These are phyloP conservation scores for Cryptomyrus ogoouensis DNA, from an alignment of 2,113 vertebrate genomes.

Conservation along the genomic window DNA sequence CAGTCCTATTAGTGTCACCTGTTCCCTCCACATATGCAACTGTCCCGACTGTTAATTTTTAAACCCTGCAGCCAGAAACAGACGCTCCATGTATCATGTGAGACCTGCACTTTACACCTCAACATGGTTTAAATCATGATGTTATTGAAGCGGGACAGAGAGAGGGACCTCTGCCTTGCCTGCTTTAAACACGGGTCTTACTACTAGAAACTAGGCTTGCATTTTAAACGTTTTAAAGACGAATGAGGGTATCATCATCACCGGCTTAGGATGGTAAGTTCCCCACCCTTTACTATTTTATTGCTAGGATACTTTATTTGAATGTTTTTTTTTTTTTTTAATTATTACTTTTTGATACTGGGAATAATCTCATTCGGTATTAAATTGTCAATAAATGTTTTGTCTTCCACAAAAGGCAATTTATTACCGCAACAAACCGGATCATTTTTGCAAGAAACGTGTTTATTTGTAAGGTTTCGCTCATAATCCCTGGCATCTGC, in stretches of 20 bases:
- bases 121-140: neutral
- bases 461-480: neutral
- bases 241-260: neutral
- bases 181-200: neutral
- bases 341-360: neutral
- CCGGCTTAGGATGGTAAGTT: neutral
- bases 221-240: neutral
- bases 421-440: neutral
- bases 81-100: conserved; percentile 55
- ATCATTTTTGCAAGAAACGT: neutral
- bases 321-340: neutral
- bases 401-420: neutral
- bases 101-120: conserved; percentile 55
- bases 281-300: neutral
- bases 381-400: neutral
- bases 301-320: neutral
- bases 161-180: conserved; percentile 49
- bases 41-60: conserved; percentile 58
- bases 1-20: neutral
- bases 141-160: conserved; percentile 49
- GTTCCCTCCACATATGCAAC: neutral
- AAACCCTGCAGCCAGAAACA: conserved; percentile 44
- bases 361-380: neutral
- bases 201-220: neutral
- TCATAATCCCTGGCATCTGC: neutral